A percentile compares a stretch with the other conserved stretches of the same genome.
phyloP scores from a whole-genome alignment of 2,797 vertebrate species.

The Hapalemur alaotrensis region DNA sequence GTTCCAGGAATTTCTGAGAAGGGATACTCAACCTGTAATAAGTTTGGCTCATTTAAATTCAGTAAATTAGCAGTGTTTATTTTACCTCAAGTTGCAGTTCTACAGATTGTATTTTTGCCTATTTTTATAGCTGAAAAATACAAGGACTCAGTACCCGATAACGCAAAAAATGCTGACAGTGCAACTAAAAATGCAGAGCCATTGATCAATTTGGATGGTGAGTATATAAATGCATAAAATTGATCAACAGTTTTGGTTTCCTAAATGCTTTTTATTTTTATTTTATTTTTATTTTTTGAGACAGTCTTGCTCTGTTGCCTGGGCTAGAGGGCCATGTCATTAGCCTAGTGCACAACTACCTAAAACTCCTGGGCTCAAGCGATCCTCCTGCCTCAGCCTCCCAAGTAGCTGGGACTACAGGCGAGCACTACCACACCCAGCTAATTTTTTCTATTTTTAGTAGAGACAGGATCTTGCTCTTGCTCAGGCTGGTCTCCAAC shows the following conservation, averaged over 20 bases:
- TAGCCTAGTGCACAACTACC: no score
- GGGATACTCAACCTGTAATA: background rate
- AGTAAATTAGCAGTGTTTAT: background rate
- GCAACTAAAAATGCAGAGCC: slow-evolving; percentile 90
- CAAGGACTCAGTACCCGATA: slow-evolving; percentile 89
- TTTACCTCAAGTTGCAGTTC: slow-evolving; percentile 43
- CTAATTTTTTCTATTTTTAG: no score
- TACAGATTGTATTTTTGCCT: slow-evolving; percentile 49
- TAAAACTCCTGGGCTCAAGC: no score
- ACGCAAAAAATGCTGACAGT: slow-evolving; percentile 85
- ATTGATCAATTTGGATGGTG: slow-evolving; percentile 95
- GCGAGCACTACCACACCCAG: no score
- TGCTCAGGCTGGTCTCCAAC: no score
- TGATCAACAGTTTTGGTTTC: background rate
- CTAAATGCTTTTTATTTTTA: background rate
- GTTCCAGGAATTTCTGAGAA: background rate
- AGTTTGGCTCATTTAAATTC: slow-evolving; percentile 2
- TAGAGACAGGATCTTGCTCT: no score
- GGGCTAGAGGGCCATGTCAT: no score
- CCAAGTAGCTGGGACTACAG: no score
- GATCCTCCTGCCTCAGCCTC: no score
- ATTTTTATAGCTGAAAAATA: slow-evolving; percentile 93
- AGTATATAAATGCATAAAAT: slow-evolving; percentile 71
- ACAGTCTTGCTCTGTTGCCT: no score
- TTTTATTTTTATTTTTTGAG: no score